phyloP scores from a whole-genome alignment of 2,888 invertebrate species.

The Dastarcus helophoroides region DNA sequence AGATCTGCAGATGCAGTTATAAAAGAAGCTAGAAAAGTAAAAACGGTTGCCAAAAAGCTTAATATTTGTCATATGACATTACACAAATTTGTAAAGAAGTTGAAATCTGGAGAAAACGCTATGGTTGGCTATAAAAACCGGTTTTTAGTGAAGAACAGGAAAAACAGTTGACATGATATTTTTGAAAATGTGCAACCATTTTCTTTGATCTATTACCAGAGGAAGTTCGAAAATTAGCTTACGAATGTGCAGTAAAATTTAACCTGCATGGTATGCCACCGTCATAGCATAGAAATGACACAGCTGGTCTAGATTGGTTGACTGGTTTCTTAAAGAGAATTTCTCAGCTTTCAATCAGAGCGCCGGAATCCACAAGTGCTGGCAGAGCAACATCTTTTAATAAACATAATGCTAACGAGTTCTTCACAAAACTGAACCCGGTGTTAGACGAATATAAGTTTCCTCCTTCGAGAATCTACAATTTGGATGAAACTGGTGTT shows the following conservation, averaged over 20 bases:
- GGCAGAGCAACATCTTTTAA: conserved; percentile 16
- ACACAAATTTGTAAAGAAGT: conserved; percentile 7
- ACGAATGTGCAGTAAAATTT: conserved; percentile 13
- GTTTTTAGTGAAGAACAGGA: conserved; percentile 6
- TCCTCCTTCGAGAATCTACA: background rate
- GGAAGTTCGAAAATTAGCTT: conserved; percentile 13
- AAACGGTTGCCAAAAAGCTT: conserved; percentile 13
- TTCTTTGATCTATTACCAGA: conserved; percentile 7
- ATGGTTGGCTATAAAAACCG: conserved; percentile 2
- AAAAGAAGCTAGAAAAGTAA: conserved; percentile 13
- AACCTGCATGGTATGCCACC: conserved; percentile 10
- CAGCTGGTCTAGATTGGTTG: conserved; percentile 14
- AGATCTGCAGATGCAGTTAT: conserved; percentile 14
- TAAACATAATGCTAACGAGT: background rate
- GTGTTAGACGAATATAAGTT: no score
- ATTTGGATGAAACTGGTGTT: conserved; percentile 10
- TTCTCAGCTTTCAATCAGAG: conserved; percentile 11
- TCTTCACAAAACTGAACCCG: no score
- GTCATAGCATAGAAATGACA: conserved; percentile 12
- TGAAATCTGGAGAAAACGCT: conserved; percentile 2
- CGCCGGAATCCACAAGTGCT: conserved; percentile 15
- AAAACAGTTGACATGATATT: conserved; percentile 1
- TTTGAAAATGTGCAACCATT: background rate
- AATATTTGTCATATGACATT: conserved; percentile 14
- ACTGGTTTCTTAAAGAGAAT: conserved; percentile 12